Conservation (phyloP, 2,113 vertebrate genomes). For the Casuarius casuarius region DNA sequence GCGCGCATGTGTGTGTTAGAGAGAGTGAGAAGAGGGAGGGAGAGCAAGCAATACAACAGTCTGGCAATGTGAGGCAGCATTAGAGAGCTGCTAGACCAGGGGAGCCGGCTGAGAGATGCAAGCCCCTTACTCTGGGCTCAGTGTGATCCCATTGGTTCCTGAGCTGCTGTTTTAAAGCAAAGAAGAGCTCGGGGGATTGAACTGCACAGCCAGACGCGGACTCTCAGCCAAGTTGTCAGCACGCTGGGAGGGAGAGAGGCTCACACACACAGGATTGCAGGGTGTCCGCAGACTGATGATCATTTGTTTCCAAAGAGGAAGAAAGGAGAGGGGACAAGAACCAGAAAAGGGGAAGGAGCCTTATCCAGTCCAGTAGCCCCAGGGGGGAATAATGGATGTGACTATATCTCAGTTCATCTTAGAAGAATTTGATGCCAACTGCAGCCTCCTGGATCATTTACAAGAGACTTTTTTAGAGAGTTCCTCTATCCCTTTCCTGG, state of each 20-base stretch:
- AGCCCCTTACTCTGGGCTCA: slow-evolving; percentile 24
- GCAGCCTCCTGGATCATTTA: slow-evolving; percentile 86
- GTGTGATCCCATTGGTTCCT: slow-evolving; percentile 55
- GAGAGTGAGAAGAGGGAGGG: not conserved
- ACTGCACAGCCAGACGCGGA: not conserved
- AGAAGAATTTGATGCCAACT: slow-evolving; percentile 90
- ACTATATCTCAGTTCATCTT: slow-evolving; percentile 85
- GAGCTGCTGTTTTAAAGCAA: slow-evolving; percentile 36
- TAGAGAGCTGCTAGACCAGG: slow-evolving; percentile 12
- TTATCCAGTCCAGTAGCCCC: not conserved
- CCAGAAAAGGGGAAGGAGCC: not conserved
- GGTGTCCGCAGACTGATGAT: not conserved
- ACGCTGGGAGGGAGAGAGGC: not conserved
- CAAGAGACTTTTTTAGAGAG: slow-evolving; percentile 85
- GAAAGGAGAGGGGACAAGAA: not conserved
- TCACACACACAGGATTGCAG: not conserved
- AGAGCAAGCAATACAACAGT: not conserved
- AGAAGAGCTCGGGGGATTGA: not conserved
- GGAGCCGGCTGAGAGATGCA: not conserved
- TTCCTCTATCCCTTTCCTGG: slow-evolving; percentile 79
- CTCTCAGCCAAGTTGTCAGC: slow-evolving; percentile 45
- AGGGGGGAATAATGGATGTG: slow-evolving; percentile 77
- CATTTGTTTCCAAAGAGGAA: not conserved
- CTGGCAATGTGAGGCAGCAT: slow-evolving; percentile 9
- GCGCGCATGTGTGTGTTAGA: not conserved